These are phyloP conservation scores for Bombus balteatus DNA, from an alignment of 1,140 invertebrate species.

Conservation along the genomic window DNA sequence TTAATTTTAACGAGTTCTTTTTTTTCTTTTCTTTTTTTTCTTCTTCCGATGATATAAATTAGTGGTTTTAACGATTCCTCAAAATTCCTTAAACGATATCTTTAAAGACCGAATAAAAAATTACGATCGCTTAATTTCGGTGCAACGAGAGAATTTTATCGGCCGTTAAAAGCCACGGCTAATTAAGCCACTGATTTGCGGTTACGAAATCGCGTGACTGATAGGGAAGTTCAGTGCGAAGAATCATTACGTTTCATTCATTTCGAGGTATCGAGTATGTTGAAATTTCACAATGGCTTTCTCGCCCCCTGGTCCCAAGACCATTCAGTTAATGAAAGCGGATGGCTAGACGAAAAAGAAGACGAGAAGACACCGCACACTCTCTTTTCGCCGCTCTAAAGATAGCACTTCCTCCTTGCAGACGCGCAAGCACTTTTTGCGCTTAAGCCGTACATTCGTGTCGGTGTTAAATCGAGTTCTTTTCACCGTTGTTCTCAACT, in stretches of 20 bases:
- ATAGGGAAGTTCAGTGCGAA: neutral
- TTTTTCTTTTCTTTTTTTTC: too few species aligned
- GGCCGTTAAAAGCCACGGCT: neutral
- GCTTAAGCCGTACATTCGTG: constrained; percentile 68
- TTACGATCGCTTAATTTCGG: neutral
- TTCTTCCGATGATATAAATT: neutral
- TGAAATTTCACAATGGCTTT: constrained; percentile 28
- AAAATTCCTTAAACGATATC: neutral
- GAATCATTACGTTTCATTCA: constrained; percentile 24
- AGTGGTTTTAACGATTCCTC: neutral
- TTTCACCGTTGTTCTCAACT: constrained; percentile 50
- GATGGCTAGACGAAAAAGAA: constrained; percentile 54
- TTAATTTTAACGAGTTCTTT: neutral
- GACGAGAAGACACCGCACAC: constrained; percentile 44
- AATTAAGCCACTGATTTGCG: neutral
- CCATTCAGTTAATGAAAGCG: constrained; percentile 46
- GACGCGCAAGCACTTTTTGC: constrained; percentile 66
- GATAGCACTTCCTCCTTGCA: constrained; percentile 78
- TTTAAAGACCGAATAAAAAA: neutral
- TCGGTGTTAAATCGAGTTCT: constrained; percentile 53
- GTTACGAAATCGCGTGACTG: neutral
- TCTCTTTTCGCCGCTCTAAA: constrained; percentile 69
- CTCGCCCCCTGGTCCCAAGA: constrained; percentile 12
- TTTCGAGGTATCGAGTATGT: neutral
- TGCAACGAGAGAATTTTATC: constrained; percentile 15